Percentiles rank a stretch among this genome's conserved stretches.
Conservation (phyloP, 2,113 vertebrate species). For the Nettapus auritus region DNA sequence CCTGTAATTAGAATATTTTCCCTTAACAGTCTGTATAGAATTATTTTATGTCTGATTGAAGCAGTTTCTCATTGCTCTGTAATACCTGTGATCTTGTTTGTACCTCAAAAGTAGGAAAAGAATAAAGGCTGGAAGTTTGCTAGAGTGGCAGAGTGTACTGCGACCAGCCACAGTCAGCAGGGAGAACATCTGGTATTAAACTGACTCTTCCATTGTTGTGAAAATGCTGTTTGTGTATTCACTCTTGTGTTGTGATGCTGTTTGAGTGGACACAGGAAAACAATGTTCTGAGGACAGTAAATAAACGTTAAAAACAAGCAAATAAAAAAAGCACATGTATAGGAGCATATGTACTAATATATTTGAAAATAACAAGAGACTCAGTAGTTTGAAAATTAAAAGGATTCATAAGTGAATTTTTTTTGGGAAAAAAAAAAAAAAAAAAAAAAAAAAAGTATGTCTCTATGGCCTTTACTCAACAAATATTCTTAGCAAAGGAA, state of each 20-base stretch:
- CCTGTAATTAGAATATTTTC: background rate
- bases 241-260: background rate
- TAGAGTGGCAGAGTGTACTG: background rate
- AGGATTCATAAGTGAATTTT: background rate
- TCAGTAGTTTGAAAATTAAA: background rate
- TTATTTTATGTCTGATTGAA: background rate
- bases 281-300: background rate
- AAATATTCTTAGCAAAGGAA: background rate
- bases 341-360: background rate
- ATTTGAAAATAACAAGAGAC: background rate
- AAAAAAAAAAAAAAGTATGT: background rate
- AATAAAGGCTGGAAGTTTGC: background rate
- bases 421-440: background rate
- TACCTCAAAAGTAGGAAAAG: background rate
- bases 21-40: background rate
- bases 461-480: background rate
- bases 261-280: background rate
- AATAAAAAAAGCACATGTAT: background rate
- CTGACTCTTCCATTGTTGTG: background rate
- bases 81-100: background rate
- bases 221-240: background rate
- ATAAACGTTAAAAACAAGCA: background rate
- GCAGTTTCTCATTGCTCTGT: background rate
- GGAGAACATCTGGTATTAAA: background rate
- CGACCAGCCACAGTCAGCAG: background rate